Conservation (phyloP, 2,888 invertebrate genomes). For the Ormia ochracea region DNA sequence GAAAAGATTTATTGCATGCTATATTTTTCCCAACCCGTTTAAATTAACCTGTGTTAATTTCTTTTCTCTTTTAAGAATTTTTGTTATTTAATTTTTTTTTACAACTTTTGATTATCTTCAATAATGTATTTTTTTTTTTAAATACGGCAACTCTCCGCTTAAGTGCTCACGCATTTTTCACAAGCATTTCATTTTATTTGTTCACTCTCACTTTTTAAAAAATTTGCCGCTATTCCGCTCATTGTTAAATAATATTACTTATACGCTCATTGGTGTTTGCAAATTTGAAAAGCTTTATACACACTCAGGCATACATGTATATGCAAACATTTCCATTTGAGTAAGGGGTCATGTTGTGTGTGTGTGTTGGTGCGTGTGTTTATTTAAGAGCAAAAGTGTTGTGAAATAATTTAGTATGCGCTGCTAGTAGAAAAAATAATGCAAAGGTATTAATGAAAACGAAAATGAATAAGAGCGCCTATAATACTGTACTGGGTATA, state of each 20-base stretch:
- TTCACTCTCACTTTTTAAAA: constrained; percentile 11
- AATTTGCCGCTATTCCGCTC: constrained; percentile 5
- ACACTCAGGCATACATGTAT: not conserved
- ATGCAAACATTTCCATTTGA: too few species aligned
- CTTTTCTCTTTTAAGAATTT: too few species aligned
- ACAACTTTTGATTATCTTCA: too few species aligned
- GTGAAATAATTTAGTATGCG: not conserved
- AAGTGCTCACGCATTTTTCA: constrained; percentile 28
- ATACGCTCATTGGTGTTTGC: constrained; percentile 29
- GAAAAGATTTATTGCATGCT: too few species aligned
- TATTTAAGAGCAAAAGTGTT: constrained; percentile 10
- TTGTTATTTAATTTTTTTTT: not conserved
- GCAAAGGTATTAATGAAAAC: not conserved
- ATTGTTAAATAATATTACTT: constrained; percentile 38
- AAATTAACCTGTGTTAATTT: too few species aligned
- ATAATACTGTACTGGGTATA: not conserved
- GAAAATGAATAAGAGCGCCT: not conserved
- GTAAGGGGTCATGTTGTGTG: too few species aligned
- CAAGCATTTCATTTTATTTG: not conserved
- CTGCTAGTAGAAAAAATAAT: not conserved
- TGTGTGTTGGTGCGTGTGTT: not conserved
- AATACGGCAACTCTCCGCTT: not conserved
- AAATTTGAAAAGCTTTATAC: not conserved
- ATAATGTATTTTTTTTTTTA: not conserved
- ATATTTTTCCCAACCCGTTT: too few species aligned